Percentiles rank a stretch among this genome's conserved stretches.
Evolutionary conservation across 2,888 invertebrate species (phyloP).

Genomic region (Ischnura elegans): DNA sequence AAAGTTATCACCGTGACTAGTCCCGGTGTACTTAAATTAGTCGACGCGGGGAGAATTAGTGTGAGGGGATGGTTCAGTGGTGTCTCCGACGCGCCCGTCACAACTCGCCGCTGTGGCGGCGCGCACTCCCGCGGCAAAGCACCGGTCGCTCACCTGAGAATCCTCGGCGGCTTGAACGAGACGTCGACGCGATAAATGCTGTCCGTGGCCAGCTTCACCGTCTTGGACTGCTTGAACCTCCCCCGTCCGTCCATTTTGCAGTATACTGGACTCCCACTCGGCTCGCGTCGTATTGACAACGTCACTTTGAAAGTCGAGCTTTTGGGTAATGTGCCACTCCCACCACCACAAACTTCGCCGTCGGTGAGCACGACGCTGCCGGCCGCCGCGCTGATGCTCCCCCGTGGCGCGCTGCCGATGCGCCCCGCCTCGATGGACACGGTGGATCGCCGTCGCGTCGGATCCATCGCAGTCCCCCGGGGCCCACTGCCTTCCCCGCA

Average conservation of each 20-base stretch:
- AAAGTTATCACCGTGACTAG: too few relatives aligned
- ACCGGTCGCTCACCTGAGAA: slow-evolving; percentile 79
- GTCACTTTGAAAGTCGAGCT: slow-evolving; percentile 78
- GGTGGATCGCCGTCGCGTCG: neutral
- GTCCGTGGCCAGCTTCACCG: slow-evolving; percentile 80
- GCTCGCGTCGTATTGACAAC: slow-evolving; percentile 79
- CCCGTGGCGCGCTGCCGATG: neutral
- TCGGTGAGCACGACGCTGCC: neutral
- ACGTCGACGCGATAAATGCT: slow-evolving; percentile 80
- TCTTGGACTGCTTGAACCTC: slow-evolving; percentile 80
- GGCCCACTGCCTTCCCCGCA: neutral
- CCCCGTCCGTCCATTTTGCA: slow-evolving; percentile 81
- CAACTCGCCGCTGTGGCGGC: neutral
- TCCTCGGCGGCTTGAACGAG: slow-evolving; percentile 80
- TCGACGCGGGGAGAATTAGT: neutral
- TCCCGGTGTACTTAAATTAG: too few relatives aligned
- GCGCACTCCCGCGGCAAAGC: neutral
- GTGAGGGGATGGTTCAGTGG: neutral
- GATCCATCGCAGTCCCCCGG: slow-evolving; percentile 30
- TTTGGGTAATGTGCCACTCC: neutral
- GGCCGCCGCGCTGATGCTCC: neutral
- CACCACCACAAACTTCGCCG: neutral
- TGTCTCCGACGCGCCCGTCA: too few relatives aligned
- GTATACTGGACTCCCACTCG: slow-evolving; percentile 79
- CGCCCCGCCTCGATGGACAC: neutral